Percentiles rank a stretch among this genome's conserved stretches.
These are phyloP conservation scores for Heliconius aoede DNA, from an alignment of 2,888 invertebrate species.

Conservation along the genomic window DNA sequence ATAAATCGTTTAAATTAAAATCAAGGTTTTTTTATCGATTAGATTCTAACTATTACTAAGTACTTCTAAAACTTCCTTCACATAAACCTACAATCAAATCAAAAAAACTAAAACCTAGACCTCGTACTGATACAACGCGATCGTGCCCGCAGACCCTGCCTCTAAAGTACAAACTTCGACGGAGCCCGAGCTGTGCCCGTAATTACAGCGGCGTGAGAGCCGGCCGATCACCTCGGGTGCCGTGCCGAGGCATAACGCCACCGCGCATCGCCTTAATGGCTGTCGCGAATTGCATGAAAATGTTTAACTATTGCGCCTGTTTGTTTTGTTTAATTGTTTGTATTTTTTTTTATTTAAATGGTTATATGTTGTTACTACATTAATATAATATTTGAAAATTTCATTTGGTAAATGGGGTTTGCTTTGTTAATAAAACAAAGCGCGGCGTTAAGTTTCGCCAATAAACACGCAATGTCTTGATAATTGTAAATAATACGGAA, in stretches of 20 bases:
- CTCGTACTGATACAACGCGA: conserved; percentile 27
- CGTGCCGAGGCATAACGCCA: conserved; percentile 57
- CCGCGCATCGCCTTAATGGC: conserved; percentile 62
- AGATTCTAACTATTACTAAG: background rate
- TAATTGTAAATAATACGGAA: background rate
- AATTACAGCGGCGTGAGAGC: conserved; percentile 71
- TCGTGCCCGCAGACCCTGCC: conserved; percentile 60
- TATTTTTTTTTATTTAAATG: background rate
- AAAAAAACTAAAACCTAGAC: background rate
- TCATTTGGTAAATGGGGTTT: no score
- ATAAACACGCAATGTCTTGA: background rate
- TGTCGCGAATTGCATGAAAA: conserved; percentile 58
- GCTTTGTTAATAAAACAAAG: background rate
- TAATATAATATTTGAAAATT: no score
- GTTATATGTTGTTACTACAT: no score
- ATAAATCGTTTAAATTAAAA: no score
- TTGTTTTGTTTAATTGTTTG: conserved; percentile 12
- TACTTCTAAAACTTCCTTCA: no score
- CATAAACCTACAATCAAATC: no score
- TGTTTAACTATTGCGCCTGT: conserved; percentile 41
- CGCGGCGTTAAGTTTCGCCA: background rate
- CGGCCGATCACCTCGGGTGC: conserved; percentile 70
- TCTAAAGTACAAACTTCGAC: conserved; percentile 66
- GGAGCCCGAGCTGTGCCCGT: conserved; percentile 60
- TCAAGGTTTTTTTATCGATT: background rate